Percentiles rank a stretch among this genome's conserved stretches.
Conservation (phyloP, 1,140 invertebrate species). For the Proctacanthus coquilletti region DNA sequence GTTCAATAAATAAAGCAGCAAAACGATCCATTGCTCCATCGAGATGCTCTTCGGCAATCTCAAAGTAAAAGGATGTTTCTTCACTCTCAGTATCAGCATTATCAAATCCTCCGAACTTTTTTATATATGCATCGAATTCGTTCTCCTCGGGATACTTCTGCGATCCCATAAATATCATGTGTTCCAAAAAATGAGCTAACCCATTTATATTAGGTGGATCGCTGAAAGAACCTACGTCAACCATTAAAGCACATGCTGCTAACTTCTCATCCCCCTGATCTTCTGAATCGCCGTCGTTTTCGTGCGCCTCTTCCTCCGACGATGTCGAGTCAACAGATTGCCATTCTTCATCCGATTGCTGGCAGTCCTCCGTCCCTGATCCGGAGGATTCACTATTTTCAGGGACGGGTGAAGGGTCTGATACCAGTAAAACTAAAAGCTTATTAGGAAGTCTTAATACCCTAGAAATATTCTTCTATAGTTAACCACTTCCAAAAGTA, state of each 20-base stretch:
- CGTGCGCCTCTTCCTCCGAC: slow-evolving; percentile 9
- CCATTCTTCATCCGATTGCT: not conserved
- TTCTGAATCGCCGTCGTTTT: slow-evolving; percentile 16
- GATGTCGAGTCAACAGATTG: slow-evolving; percentile 7
- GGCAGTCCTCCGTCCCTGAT: slow-evolving; percentile 10
- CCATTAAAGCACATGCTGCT: slow-evolving; percentile 53
- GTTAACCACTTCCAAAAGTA: not conserved
- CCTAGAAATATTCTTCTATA: slow-evolving; percentile 26
- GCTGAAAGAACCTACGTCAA: slow-evolving; percentile 52
- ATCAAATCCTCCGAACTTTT: slow-evolving; percentile 60
- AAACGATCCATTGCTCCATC: slow-evolving; percentile 65
- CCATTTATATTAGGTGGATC: slow-evolving; percentile 65
- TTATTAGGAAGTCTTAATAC: slow-evolving; percentile 50
- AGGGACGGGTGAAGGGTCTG: slow-evolving; percentile 33
- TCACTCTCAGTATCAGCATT: slow-evolving; percentile 78
- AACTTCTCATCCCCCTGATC: slow-evolving; percentile 31
- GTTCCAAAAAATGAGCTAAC: slow-evolving; percentile 86
- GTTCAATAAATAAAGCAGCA: slow-evolving; percentile 77
- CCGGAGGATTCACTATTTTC: slow-evolving; percentile 13
- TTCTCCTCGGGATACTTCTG: slow-evolving; percentile 76
- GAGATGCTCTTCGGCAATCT: slow-evolving; percentile 64
- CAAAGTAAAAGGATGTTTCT: slow-evolving; percentile 75
- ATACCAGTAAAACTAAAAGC: slow-evolving; percentile 47
- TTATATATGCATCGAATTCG: slow-evolving; percentile 66
- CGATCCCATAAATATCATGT: slow-evolving; percentile 92